Percentiles rank a stretch among this genome's conserved stretches.
Conservation (phyloP, 1,140 invertebrate genomes). For the Bombus waltoni region DNA sequence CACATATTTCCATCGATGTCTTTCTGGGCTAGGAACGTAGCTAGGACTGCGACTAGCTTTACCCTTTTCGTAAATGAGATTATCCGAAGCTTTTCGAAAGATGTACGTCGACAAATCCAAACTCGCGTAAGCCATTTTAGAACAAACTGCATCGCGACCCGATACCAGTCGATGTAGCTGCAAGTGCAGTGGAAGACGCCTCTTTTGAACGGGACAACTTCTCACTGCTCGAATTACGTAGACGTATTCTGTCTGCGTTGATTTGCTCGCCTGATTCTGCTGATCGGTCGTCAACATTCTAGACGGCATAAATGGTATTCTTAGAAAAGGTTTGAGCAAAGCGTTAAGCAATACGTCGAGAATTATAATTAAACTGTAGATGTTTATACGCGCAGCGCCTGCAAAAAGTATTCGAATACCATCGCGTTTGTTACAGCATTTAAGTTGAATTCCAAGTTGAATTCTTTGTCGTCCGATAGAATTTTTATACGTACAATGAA, state of each 20-base stretch:
- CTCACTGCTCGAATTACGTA: conserved; percentile 40
- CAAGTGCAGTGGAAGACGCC: background rate
- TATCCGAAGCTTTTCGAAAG: conserved; percentile 57
- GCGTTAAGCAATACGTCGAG: background rate
- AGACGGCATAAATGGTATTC: background rate
- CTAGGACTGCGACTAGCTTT: conserved; percentile 55
- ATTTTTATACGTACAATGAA: too few species aligned
- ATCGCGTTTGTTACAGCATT: too few species aligned
- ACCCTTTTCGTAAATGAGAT: conserved; percentile 62
- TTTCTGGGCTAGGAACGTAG: conserved; percentile 39
- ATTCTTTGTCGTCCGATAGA: too few species aligned
- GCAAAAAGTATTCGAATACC: too few species aligned
- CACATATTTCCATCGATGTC: conserved; percentile 55
- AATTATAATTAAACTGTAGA: too few species aligned
- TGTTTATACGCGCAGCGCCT: too few species aligned
- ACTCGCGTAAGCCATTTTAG: conserved; percentile 24
- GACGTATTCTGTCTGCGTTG: conserved; percentile 49
- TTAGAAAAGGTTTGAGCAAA: background rate
- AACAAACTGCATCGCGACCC: background rate
- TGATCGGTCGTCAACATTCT: background rate
- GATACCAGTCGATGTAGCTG: conserved; percentile 8
- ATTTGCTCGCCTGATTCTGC: conserved; percentile 2
- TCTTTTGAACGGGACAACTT: conserved; percentile 46
- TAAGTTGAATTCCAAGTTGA: too few species aligned
- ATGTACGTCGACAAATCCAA: conserved; percentile 13